These are phyloP conservation scores for Propithecus perrieri DNA, from an alignment of 2,797 vertebrate genomes.

Conservation along the genomic window DNA sequence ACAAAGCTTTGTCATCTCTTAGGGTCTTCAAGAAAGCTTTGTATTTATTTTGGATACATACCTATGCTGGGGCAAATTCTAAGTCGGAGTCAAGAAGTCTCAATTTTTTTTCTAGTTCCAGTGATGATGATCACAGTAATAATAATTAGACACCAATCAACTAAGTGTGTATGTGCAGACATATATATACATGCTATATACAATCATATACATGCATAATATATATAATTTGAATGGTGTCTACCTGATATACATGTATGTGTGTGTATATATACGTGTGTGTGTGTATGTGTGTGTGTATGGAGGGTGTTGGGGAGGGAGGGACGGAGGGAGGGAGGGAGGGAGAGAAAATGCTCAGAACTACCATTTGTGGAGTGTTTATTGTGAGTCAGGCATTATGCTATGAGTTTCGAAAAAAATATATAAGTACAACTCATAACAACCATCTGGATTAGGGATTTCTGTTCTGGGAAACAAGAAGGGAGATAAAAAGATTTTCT, in stretches of 20 bases:
- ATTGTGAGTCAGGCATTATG: not conserved
- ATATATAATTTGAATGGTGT: not conserved
- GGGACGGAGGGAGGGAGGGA: not conserved
- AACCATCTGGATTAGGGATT: not conserved
- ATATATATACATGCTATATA: not conserved
- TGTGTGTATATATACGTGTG: accelerated
- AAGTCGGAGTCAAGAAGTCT: not conserved
- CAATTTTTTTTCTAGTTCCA: not conserved
- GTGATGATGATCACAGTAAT: not conserved
- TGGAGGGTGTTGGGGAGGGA: not conserved
- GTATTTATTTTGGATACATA: not conserved
- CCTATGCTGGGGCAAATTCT: not conserved
- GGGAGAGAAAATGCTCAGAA: not conserved
- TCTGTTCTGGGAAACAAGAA: not conserved
- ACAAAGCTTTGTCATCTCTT: not conserved
- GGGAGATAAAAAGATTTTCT: not conserved
- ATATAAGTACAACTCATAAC: not conserved
- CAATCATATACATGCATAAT: too few relatives aligned
- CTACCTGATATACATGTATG: accelerated
- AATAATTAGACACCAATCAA: not conserved
- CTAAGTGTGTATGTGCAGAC: not conserved
- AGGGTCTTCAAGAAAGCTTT: not conserved
- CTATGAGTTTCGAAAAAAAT: not conserved
- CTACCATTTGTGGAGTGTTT: not conserved
- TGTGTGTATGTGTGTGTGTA: not conserved